Base-by-base conservation (phyloP, 2,797 vertebrate species). In the Sebastes vulpes region DNA sequence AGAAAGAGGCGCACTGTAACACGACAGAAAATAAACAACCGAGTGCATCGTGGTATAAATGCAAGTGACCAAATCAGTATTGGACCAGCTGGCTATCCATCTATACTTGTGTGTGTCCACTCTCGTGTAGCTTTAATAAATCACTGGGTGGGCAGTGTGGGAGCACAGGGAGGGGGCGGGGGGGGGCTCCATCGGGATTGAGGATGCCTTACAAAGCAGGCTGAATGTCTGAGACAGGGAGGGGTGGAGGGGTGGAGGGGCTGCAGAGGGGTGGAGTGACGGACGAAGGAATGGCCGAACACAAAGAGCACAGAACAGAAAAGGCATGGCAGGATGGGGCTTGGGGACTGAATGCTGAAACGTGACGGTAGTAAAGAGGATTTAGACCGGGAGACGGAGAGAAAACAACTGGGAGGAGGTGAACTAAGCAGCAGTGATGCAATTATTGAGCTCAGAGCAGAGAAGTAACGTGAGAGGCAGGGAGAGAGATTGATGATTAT, bases 131-230 rank as follows among this genome's bases (percentile, higher is more conserved):
- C 63, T 84, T 88, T 82, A 82, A 94, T 94, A 93, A 90, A 92
- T 95, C 94, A 92, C 65, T 21, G 8, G 48, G 42, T 18, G 42
- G 57, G 53, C 23, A 57, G 25, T 69, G 72, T 76, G 68, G 71
- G 53, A 82, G 77, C 50, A 53, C 5, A 4, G 26, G 50, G 54
- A 18, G 16, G 54, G 38, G 66, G 54, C 0, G 10, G 66, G 54
- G 6, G 28, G 31, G 9, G 31, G 71, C 80, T 83, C 67, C 9
- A 6, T 42, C 4, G 28, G 73, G 80, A 81, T 38, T 46, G n/a
- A 87, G 81, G 79, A 91, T 59, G 77, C 74, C 88, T 93, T 91
- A 91, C 90, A 90, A 95, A 92, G 91, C 91, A 87, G 86, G 82
- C 81, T 90, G 80, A 67, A 61, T 85, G 46, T 48, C 46, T 48